Evolutionary conservation across 2,888 invertebrate genomes (phyloP), one percentile per base, ranked within the genome.

Genomic region (Thereva nobilitata): DNA sequence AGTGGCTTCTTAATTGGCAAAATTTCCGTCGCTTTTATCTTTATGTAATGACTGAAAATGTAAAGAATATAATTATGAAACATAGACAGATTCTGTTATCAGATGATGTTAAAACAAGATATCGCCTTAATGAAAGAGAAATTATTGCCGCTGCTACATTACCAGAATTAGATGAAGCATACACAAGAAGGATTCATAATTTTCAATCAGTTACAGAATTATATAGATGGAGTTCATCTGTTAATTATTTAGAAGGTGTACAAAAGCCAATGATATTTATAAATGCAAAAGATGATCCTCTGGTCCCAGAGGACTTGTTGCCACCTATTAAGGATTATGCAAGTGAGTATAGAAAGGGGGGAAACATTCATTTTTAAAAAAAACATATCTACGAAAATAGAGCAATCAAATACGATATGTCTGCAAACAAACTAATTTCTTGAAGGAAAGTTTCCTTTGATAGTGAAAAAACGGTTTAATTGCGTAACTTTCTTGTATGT

Each of bases 1-100:
- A 90, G 75, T 88, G 87, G 82, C 83, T 95, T 72, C 82, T 92
- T 42, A 89, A 92, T 77, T 95, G 95, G 95, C 89, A 91, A 77
- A 92, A 93, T 79, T 89, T 95, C 82, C 86, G 95, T 10, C 89
- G 95, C 3, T 88, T 93, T 76, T 97, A 97, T 81, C 83, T 95
- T 67, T 95, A 93, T 81, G 88, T 93, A 68, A 95, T 97, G 91
- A 95, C 95, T 0, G 93, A 94, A 79, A 93, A 94, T 79, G 89
- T 95, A 79, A 92, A 93, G 73, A 89, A 88, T 76, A 89, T 96
- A 68, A 90, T 97, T 72, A 84, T 92, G n/a, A 85, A 89, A 63
- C 94, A 96, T 81, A 89, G 91, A 74, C 85, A 88, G 71, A 85
- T 88, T 67, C 81, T 95, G 64, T 83, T 95, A 55, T 87, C 87